These are phyloP conservation scores for Ceyx margarethae DNA, from an alignment of 2,113 vertebrate genomes.

Conservation along the genomic window DNA sequence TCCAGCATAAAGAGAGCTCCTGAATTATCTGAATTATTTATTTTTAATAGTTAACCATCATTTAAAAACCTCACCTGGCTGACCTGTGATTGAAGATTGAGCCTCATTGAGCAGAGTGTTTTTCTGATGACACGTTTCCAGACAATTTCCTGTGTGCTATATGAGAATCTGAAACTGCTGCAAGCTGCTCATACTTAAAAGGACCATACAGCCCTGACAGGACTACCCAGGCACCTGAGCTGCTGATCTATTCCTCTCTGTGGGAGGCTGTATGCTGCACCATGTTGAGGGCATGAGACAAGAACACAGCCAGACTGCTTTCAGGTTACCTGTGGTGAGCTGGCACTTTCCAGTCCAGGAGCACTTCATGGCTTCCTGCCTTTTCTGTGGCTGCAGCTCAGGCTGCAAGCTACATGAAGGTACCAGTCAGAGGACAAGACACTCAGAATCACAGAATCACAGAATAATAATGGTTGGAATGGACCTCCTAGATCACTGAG, in stretches of 20 bases:
- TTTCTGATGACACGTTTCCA: conserved; percentile 27
- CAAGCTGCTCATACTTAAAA: neutral
- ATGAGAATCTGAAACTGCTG: conserved; percentile 3
- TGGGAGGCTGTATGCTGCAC: neutral
- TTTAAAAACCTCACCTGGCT: conserved; percentile 48
- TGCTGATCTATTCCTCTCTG: neutral
- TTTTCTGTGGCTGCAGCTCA: neutral
- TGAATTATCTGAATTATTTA: conserved; percentile 52
- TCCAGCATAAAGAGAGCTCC: neutral
- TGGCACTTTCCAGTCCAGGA: neutral
- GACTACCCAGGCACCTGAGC: neutral
- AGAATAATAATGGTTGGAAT: too few relatives aligned
- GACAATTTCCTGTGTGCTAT: conserved; percentile 21
- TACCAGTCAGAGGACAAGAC: neutral
- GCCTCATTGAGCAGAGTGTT: conserved; percentile 34
- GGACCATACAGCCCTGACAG: neutral
- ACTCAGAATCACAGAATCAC: too few relatives aligned
- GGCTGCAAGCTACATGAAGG: neutral
- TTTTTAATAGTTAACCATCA: conserved; percentile 50
- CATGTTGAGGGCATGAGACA: neutral
- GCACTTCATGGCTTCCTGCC: neutral
- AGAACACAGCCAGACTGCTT: neutral
- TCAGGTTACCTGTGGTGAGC: neutral
- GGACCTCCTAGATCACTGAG: too few relatives aligned
- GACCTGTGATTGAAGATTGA: conserved; percentile 39